Evolutionary conservation across 1,140 invertebrate genomes (phyloP), one percentile per base, ranked within the genome.

Genomic region (Drosophila bocki): DNA sequence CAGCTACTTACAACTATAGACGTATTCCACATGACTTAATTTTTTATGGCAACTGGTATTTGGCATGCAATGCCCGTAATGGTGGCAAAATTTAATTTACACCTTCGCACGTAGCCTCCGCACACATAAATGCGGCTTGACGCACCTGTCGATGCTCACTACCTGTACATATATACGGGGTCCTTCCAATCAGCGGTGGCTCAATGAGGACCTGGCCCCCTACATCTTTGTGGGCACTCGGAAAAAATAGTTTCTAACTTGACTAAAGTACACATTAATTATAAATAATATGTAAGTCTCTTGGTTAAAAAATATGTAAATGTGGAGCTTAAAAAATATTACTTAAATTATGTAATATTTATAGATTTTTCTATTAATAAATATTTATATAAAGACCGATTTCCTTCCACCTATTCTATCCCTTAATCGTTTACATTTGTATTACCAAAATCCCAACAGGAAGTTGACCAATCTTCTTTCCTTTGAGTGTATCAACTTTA

Each of bases 11-110:
- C 53, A 58, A 44, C 50, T 58, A 58, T 37, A n/a, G 3, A 17
- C 29, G 13, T 19, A 41, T 26, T 47, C 15, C 9, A 17, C 19
- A 22, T 50, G 60, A 57, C 33, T 63, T 57, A 32, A 57, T 63
- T 63, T 54, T 62, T 63, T 56, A 63, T 63, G 35, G 35, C 50
- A 41, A 39, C 32, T 54, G 53, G 8, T 33, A 45, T 57, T 54
- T 88, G 80, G 69, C 74, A 88, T 88, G 77, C 84, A 62, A 44
- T 63, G 41, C 53, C 48, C 59, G 80, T 78, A 85, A 68, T 78
- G 84, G 64, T 68, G 67, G 75, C 71, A 70, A 88, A 88, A 88
- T 88, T 88, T 88, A 88, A 88, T 88, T 88, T 88, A 88, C 84
- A 88, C 80, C 80, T 88, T 74, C 80, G 84, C 84, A 88, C 84